phyloP scores from a whole-genome alignment of 1,140 invertebrate species.

The Paramacrobiotus metropolitanus region DNA sequence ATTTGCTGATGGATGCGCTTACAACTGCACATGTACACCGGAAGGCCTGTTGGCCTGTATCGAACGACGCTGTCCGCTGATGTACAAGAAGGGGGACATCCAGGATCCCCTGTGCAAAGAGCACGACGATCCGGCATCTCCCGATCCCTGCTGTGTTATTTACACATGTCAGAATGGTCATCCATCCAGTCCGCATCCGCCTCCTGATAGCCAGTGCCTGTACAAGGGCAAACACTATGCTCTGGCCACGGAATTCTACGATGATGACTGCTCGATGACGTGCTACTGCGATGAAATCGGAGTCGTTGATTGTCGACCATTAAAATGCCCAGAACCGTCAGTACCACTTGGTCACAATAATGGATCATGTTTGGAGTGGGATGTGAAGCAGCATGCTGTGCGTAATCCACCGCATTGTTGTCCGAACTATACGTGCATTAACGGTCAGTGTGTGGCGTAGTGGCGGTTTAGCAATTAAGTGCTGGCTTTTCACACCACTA shows the following conservation, averaged over 20 bases:
- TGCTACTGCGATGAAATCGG: constrained; percentile 4
- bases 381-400: not conserved
- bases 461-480: no score
- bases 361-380: not conserved
- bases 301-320: not conserved
- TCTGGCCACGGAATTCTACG: not conserved
- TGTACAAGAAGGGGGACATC: not conserved
- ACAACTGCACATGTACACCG: not conserved
- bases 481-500: no score
- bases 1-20: not conserved
- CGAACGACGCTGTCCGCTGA: not conserved
- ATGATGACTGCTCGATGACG: not conserved
- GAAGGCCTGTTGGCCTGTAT: not conserved
- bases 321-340: not conserved
- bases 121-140: not conserved
- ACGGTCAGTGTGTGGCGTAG: no score
- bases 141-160: not conserved
- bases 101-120: constrained; percentile 1
- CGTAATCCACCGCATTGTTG: not conserved
- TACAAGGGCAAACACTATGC: not conserved
- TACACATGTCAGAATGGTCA: not conserved
- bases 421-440: not conserved
- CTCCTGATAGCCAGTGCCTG: not conserved
- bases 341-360: not conserved
- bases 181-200: not conserved